Evolutionary conservation across 2,797 vertebrate genomes (phyloP).

Genomic region (Trachurus trachurus): DNA sequence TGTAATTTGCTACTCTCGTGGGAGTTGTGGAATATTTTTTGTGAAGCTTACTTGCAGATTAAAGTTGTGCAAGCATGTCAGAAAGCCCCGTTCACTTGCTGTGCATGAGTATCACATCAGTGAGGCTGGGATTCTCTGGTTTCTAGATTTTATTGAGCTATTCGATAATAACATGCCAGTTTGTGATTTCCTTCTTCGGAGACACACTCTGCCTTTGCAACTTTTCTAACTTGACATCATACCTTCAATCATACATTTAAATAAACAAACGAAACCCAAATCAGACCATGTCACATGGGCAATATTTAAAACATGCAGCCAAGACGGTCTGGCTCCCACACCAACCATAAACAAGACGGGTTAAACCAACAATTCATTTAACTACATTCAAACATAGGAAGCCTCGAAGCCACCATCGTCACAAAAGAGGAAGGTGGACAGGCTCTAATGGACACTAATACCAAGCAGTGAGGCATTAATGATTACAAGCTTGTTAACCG

Average conservation of each 20-base stretch:
- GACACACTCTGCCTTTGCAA: constrained; percentile 21
- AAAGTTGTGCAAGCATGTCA: constrained; percentile 4
- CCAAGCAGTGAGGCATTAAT: constrained; percentile 38
- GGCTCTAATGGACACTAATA: constrained; percentile 58
- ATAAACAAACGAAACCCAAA: constrained; percentile 73
- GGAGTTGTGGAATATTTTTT: constrained; percentile 7
- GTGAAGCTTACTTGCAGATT: background rate
- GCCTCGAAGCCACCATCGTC: constrained; percentile 10
- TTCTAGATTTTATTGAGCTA: constrained; percentile 29
- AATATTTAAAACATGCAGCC: constrained; percentile 62
- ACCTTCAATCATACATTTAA: constrained; percentile 51
- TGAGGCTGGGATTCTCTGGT: constrained; percentile 19
- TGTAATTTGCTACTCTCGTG: constrained; percentile 10
- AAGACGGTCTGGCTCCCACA: constrained; percentile 12
- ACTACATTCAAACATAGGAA: constrained; percentile 49
- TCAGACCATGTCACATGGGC: constrained; percentile 34
- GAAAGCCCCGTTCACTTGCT: background rate
- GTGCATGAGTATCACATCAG: background rate
- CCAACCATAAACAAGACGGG: constrained; percentile 23
- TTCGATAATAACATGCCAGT: constrained; percentile 20
- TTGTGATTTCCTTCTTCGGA: constrained; percentile 22
- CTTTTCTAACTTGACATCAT: constrained; percentile 21
- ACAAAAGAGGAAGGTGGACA: constrained; percentile 36
- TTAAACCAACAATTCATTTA: constrained; percentile 55
- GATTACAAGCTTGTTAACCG: constrained; percentile 50